phyloP scores from a whole-genome alignment of 2,888 invertebrate genomes.

The Gastrophysa polygoni region DNA sequence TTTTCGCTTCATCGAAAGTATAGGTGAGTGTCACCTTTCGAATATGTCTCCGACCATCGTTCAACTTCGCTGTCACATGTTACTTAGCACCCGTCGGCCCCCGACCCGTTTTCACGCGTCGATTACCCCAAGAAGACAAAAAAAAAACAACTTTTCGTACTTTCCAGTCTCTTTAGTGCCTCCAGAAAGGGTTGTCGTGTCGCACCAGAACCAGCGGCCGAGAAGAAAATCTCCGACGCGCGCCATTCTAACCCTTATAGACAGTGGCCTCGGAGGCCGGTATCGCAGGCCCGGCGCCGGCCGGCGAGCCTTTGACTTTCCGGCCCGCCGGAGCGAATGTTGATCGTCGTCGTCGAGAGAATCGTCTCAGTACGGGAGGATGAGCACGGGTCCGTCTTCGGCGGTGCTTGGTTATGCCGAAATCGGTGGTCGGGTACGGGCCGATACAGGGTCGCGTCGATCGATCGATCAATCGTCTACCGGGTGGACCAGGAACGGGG shows the following conservation, averaged over 20 bases:
- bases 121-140: conserved; percentile 11
- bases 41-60: too few species aligned
- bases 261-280: not conserved
- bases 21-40: too few species aligned
- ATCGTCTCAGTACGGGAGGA: conserved; percentile 44
- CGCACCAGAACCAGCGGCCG: conserved; percentile 35
- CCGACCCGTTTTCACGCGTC: conserved; percentile 22
- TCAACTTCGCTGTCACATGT: conserved; percentile 3
- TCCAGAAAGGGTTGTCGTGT: conserved; percentile 39
- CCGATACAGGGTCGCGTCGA: too few species aligned
- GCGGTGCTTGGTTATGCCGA: not conserved
- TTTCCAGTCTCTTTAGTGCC: conserved; percentile 15
- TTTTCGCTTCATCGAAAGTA: too few species aligned
- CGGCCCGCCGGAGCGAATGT: conserved; percentile 50
- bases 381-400: conserved; percentile 29
- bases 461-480: too few species aligned
- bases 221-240: conserved; percentile 27
- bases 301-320: conserved; percentile 57
- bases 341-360: conserved; percentile 43
- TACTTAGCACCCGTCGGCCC: conserved; percentile 25
- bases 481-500: too few species aligned
- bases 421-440: too few species aligned
- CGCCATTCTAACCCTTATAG: not conserved
- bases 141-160: conserved; percentile 15
- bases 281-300: conserved; percentile 23